Conservation (phyloP, 2,113 vertebrate genomes). For the Geococcyx californianus region DNA sequence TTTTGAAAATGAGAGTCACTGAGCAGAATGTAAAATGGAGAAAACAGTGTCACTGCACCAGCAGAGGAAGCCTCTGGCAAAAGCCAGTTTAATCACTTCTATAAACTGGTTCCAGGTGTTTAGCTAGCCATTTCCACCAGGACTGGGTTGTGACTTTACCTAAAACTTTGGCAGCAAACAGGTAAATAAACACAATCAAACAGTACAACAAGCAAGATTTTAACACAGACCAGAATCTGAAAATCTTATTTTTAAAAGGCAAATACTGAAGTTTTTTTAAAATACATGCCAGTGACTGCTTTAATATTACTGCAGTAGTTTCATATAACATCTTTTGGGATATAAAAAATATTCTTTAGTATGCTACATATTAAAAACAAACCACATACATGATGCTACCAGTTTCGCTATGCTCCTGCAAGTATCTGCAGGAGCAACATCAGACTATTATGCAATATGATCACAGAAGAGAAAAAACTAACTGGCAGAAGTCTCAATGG, state of each 20-base stretch:
- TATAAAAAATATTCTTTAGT: constrained; percentile 56
- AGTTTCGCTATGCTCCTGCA: constrained; percentile 51
- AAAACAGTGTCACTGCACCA: not conserved
- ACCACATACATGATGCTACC: constrained; percentile 64
- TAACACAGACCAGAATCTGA: not conserved
- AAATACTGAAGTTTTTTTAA: not conserved
- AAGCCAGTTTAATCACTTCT: not conserved
- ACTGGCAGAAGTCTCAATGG: constrained; percentile 50
- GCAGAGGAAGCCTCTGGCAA: constrained; percentile 13
- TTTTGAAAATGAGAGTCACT: not conserved
- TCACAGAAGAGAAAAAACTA: constrained; percentile 57
- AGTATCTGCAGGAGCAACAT: constrained; percentile 62
- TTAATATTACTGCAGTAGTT: constrained; percentile 16
- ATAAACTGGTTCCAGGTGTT: constrained; percentile 24
- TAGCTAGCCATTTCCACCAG: constrained; percentile 10
- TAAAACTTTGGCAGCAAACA: constrained; percentile 8
- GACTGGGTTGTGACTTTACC: not conserved
- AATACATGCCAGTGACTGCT: not conserved
- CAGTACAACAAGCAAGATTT: not conserved
- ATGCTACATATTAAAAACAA: constrained; percentile 58
- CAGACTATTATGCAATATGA: constrained; percentile 33
- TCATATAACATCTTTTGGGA: not conserved
- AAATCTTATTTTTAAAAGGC: not conserved
- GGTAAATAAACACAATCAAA: constrained; percentile 25
- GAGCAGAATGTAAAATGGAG: constrained; percentile 7